Percentiles rank a stretch among this genome's conserved stretches.
Conservation (phyloP, 2,113 vertebrate genomes). For the Morone saxatilis region DNA sequence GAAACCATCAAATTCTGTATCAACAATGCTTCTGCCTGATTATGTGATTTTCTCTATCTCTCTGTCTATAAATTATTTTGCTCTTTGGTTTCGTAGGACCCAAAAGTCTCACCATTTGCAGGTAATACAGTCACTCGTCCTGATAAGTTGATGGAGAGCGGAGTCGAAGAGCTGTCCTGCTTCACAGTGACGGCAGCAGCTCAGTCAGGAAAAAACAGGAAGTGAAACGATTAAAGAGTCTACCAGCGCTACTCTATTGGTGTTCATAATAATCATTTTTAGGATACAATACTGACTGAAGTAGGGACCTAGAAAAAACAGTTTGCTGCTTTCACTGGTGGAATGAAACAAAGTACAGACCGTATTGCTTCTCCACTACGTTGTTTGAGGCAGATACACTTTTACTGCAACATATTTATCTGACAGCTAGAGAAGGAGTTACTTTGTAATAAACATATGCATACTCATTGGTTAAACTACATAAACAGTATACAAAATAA, state of each 20-base stretch:
- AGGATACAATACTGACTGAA: neutral
- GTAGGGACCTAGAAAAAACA: neutral
- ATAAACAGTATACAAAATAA: too few species aligned
- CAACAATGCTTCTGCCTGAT: neutral
- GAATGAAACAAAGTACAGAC: neutral
- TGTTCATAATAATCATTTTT: neutral
- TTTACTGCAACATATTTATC: neutral
- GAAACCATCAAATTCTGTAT: neutral
- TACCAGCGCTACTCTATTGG: neutral
- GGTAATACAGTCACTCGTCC: neutral
- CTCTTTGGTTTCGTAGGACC: neutral
- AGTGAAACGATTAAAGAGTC: conserved; percentile 38
- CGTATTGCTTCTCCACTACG: too few species aligned
- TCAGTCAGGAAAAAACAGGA: conserved; percentile 48
- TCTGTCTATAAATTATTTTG: neutral
- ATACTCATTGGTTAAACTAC: too few species aligned
- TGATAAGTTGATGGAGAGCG: neutral
- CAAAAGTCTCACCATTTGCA: conserved; percentile 64
- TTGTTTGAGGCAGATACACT: neutral
- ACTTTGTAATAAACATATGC: neutral
- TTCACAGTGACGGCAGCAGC: neutral
- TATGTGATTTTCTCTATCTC: neutral
- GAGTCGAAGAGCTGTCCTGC: conserved; percentile 28
- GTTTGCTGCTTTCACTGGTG: neutral
- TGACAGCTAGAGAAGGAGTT: neutral